Percentiles rank a stretch among this genome's conserved stretches.
These are phyloP conservation scores for Brachyptera risi DNA, from an alignment of 2,888 invertebrate species.

Conservation along the genomic window DNA sequence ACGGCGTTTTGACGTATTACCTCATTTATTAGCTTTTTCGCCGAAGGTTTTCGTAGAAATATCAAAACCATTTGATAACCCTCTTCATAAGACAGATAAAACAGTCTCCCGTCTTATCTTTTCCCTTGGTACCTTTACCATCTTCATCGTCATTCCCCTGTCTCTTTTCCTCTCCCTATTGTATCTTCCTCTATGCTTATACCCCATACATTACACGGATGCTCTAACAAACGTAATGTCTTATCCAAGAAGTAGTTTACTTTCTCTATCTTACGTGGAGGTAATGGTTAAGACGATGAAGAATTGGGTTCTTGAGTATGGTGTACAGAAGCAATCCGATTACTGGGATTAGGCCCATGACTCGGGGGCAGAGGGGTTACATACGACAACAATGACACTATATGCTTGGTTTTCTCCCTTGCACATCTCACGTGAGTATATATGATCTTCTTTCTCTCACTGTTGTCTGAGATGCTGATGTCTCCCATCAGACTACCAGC, in stretches of 20 bases:
- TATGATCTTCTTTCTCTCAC: not conserved
- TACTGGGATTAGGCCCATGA: constrained; percentile 27
- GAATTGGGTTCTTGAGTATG: not conserved
- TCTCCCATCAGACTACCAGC: constrained; percentile 22
- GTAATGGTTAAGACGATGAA: not conserved
- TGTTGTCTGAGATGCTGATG: constrained; percentile 18
- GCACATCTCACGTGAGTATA: too few species aligned
- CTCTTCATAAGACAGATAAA: constrained; percentile 18
- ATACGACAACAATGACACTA: constrained; percentile 29
- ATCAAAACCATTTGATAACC: constrained; percentile 20
- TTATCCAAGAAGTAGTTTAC: constrained; percentile 15
- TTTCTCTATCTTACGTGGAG: not conserved
- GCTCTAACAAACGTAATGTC: constrained; percentile 21
- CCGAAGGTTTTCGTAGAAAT: constrained; percentile 15
- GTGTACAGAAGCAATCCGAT: constrained; percentile 29
- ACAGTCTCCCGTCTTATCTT: not conserved
- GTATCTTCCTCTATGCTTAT: constrained; percentile 15
- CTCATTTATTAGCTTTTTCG: constrained; percentile 9
- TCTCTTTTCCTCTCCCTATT: constrained; percentile 16
- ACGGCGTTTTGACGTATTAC: not conserved
- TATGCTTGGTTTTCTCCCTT: constrained; percentile 6
- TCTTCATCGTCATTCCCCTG: constrained; percentile 23
- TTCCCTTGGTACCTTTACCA: constrained; percentile 18
- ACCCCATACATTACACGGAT: constrained; percentile 18
- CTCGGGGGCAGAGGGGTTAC: constrained; percentile 10